Evolutionary conservation across 2,113 vertebrate species (phyloP).

Genomic region (Lepus americanus): DNA sequence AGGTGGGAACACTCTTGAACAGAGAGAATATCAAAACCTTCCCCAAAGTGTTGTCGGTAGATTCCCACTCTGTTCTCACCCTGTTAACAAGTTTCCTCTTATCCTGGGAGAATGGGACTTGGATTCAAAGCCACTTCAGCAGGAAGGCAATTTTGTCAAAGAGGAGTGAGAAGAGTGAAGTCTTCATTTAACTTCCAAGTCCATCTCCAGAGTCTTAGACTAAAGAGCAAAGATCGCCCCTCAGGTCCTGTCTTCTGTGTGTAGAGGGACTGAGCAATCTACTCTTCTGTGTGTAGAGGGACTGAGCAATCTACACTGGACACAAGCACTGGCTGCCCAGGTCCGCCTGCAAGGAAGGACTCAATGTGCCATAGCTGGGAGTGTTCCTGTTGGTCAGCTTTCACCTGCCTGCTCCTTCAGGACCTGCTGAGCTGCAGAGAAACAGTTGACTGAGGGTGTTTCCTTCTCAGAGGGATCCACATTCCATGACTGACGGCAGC

Average conservation of each 20-base stretch:
- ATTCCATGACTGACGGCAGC: background rate
- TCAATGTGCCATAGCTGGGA: rapidly evolving
- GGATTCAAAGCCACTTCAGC: background rate
- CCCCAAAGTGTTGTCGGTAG: background rate
- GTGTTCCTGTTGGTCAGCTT: background rate
- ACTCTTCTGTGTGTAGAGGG: background rate
- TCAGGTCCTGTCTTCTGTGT: no score
- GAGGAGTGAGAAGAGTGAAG: no score
- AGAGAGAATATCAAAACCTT: background rate
- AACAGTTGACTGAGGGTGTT: rapidly evolving
- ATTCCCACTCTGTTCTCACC: background rate
- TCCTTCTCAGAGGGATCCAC: background rate
- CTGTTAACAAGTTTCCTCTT: background rate
- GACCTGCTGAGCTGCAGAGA: no score
- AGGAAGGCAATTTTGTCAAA: background rate
- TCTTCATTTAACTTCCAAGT: background rate
- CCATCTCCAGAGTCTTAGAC: background rate
- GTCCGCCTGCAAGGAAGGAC: no score
- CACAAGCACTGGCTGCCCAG: rapidly evolving
- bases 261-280: background rate
- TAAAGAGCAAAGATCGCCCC: rapidly evolving
- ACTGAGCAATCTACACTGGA: no score
- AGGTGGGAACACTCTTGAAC: background rate
- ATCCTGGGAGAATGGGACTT: background rate
- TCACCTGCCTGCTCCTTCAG: background rate